Evolutionary conservation across 2,888 invertebrate genomes (phyloP).

Genomic region (Drepana falcataria): DNA sequence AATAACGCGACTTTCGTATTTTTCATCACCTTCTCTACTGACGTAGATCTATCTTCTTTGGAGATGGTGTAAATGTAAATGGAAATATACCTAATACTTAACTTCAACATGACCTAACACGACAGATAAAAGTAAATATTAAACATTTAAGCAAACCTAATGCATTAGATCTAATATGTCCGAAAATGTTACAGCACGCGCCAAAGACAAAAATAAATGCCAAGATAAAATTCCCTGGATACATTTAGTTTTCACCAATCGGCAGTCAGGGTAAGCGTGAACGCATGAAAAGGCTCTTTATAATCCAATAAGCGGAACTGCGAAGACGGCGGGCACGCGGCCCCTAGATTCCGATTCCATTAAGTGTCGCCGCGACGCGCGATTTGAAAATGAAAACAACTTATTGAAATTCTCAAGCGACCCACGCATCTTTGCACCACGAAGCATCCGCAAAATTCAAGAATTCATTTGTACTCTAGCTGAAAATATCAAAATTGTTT

Average conservation of each 20-base stretch:
- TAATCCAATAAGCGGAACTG: slow-evolving; percentile 58
- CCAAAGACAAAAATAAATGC: no score
- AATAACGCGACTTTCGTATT: slow-evolving; percentile 66
- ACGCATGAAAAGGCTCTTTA: slow-evolving; percentile 40
- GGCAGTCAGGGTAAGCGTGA: slow-evolving; percentile 18
- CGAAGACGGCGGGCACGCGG: slow-evolving; percentile 35
- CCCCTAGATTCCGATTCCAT: slow-evolving; percentile 69
- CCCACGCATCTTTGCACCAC: slow-evolving; percentile 40
- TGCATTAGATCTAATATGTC: no score
- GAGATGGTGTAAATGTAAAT: slow-evolving; percentile 17
- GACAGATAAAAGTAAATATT: no score
- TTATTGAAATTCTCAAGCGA: slow-evolving; percentile 76
- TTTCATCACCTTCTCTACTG: slow-evolving; percentile 53
- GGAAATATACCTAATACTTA: no score
- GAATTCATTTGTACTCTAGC: no score
- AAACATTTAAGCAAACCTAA: no score
- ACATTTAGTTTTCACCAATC: slow-evolving; percentile 11
- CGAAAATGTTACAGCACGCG: no score
- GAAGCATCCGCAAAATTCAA: slow-evolving; percentile 49
- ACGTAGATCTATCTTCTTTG: slow-evolving; percentile 53
- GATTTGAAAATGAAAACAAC: slow-evolving; percentile 79
- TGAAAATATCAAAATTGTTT: no score
- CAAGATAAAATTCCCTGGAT: background rate
- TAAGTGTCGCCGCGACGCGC: slow-evolving; percentile 70
- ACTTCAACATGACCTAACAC: no score